These are phyloP conservation scores for Cryptus armator DNA, from an alignment of 2,888 invertebrate genomes.

Conservation along the genomic window DNA sequence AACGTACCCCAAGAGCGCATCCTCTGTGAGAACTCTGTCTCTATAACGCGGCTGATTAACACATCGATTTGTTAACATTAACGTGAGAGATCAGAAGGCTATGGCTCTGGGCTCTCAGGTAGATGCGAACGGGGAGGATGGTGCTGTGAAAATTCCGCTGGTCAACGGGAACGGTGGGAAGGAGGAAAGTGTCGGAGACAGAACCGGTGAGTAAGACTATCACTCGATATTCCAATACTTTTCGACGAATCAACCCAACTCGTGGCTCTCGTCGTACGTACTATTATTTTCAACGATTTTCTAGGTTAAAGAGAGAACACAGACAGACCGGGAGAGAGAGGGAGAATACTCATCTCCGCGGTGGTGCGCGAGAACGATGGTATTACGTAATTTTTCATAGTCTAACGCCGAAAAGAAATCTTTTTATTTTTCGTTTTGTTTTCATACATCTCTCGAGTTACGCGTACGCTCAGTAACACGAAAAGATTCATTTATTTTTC, in stretches of 20 bases:
- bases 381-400: slow-evolving; percentile 64
- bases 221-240: background rate
- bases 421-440: background rate
- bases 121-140: slow-evolving; percentile 82
- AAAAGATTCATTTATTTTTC: background rate
- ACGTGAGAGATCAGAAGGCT: slow-evolving; percentile 51
- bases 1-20: background rate
- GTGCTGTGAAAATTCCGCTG: slow-evolving; percentile 80
- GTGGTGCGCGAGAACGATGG: slow-evolving; percentile 43
- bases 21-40: slow-evolving; percentile 35
- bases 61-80: slow-evolving; percentile 18
- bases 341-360: slow-evolving; percentile 39
- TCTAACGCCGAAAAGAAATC: slow-evolving; percentile 11
- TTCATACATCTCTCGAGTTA: background rate
- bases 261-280: background rate
- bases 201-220: slow-evolving; percentile 50
- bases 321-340: slow-evolving; percentile 16
- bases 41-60: background rate
- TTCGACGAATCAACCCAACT: background rate
- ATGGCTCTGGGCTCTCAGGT: slow-evolving; percentile 85
- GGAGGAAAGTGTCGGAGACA: slow-evolving; percentile 63
- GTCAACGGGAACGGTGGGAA: slow-evolving; percentile 76
- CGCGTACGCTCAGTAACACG: background rate
- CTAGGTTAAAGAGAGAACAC: slow-evolving; percentile 53
- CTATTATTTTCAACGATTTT: slow-evolving; percentile 6